A percentile compares a stretch with the other conserved stretches of the same genome.
Evolutionary conservation across 2,888 invertebrate genomes (phyloP).

Genomic region (Dryomyza anilis): DNA sequence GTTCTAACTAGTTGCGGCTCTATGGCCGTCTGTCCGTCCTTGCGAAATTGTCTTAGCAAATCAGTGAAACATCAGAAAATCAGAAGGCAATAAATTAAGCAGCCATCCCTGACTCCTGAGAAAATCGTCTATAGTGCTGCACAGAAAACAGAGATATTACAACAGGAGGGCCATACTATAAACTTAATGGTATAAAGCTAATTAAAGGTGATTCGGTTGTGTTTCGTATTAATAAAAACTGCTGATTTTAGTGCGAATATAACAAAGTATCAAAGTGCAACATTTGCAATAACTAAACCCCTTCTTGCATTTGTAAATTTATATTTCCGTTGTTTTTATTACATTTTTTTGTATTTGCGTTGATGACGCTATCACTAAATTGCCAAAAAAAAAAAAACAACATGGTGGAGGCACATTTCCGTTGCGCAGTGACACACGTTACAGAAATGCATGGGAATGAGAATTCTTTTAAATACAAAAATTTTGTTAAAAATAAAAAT

Average conservation of each 20-base stretch:
- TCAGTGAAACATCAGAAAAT: conserved; percentile 37
- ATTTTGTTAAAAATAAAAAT: not conserved
- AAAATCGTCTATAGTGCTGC: no score
- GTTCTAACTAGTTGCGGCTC: not conserved
- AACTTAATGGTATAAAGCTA: no score
- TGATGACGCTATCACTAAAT: conserved; percentile 14
- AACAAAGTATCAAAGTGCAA: no score
- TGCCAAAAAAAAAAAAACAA: conserved; percentile 5
- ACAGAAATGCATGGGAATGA: not conserved
- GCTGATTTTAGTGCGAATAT: no score
- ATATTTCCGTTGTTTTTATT: not conserved
- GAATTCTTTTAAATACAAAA: not conserved
- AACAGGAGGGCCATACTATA: no score
- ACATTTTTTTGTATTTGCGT: not conserved
- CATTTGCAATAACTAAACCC: no score
- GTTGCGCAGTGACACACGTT: conserved; percentile 6
- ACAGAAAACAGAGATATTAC: no score
- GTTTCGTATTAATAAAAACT: no score
- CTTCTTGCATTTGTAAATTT: no score
- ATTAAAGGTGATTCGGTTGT: not conserved
- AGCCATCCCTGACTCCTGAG: no score
- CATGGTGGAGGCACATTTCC: not conserved
- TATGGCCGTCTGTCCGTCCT: not conserved
- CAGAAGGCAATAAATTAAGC: conserved; percentile 52
- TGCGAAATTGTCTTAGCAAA: conserved; percentile 14